Percentiles rank a stretch among this genome's conserved stretches.
Conservation (phyloP, 2,113 vertebrate species). For the Gopherus evgoodei region DNA sequence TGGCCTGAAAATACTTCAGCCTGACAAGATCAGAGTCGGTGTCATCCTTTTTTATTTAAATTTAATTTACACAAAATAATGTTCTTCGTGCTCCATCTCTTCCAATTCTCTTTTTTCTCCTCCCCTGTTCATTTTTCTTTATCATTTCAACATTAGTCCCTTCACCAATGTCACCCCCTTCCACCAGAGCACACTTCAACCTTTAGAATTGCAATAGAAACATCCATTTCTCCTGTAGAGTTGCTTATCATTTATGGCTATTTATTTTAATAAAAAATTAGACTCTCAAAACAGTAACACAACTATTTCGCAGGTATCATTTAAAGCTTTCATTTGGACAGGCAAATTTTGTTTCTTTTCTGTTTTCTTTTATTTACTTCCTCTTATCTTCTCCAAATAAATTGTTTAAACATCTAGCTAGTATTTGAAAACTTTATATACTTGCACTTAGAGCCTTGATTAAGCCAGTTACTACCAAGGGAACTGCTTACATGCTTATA, state of each 20-base stretch:
- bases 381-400: not conserved
- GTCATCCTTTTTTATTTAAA: slow-evolving; percentile 79
- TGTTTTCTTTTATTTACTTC: not conserved
- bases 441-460: not conserved
- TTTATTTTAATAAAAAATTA: slow-evolving; percentile 44
- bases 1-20: slow-evolving; percentile 60
- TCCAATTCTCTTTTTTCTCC: slow-evolving; percentile 64
- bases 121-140: slow-evolving; percentile 71
- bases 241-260: not conserved
- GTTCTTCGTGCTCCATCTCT: slow-evolving; percentile 79
- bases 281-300: not conserved
- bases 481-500: not conserved
- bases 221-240: slow-evolving; percentile 31
- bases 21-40: slow-evolving; percentile 71
- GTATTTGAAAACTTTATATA: not conserved
- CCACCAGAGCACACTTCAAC: slow-evolving; percentile 31
- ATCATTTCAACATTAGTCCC: slow-evolving; percentile 57
- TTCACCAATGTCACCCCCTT: slow-evolving; percentile 64
- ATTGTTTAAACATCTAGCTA: slow-evolving; percentile 18
- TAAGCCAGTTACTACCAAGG: not conserved
- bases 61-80: slow-evolving; percentile 80
- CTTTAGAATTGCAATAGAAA: slow-evolving; percentile 38
- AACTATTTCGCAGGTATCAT: slow-evolving; percentile 12
- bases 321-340: not conserved
- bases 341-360: not conserved